These are phyloP conservation scores for Polymixis flavicincta DNA, from an alignment of 2,888 invertebrate genomes.

Conservation along the genomic window DNA sequence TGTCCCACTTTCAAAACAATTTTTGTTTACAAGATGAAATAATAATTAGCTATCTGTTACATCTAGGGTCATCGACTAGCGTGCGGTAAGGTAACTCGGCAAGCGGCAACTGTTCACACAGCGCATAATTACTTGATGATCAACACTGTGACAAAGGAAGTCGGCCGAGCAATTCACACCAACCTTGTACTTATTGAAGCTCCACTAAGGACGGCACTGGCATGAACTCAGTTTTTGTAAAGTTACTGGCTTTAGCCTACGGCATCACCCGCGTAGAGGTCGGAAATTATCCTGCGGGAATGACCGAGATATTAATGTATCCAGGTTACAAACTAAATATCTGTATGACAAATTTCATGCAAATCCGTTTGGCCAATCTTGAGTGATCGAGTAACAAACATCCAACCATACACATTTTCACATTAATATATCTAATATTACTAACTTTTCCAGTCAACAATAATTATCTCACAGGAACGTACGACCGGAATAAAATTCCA, in stretches of 20 bases:
- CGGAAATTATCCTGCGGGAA: too few species aligned
- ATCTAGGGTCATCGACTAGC: slow-evolving; percentile 66
- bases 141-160: slow-evolving; percentile 60
- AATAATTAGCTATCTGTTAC: slow-evolving; percentile 41
- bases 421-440: too few species aligned
- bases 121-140: slow-evolving; percentile 56
- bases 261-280: too few species aligned
- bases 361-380: too few species aligned
- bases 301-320: too few species aligned
- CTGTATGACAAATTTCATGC: too few species aligned
- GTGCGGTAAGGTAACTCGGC: slow-evolving; percentile 43
- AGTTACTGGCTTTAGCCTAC: not conserved
- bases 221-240: not conserved
- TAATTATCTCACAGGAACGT: too few species aligned
- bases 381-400: too few species aligned
- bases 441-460: too few species aligned
- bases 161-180: slow-evolving; percentile 43
- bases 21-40: slow-evolving; percentile 31
- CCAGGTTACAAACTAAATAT: too few species aligned
- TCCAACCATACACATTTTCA: too few species aligned
- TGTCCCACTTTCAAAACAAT: slow-evolving; percentile 30
- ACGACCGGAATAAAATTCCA: too few species aligned
- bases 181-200: slow-evolving; percentile 58
- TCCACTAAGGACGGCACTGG: slow-evolving; percentile 1
- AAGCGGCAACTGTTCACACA: slow-evolving; percentile 42